Percentiles rank a stretch among this genome's conserved stretches.
These are phyloP conservation scores for Heliothis virescens DNA, from an alignment of 1,140 invertebrate species.

Conservation along the genomic window DNA sequence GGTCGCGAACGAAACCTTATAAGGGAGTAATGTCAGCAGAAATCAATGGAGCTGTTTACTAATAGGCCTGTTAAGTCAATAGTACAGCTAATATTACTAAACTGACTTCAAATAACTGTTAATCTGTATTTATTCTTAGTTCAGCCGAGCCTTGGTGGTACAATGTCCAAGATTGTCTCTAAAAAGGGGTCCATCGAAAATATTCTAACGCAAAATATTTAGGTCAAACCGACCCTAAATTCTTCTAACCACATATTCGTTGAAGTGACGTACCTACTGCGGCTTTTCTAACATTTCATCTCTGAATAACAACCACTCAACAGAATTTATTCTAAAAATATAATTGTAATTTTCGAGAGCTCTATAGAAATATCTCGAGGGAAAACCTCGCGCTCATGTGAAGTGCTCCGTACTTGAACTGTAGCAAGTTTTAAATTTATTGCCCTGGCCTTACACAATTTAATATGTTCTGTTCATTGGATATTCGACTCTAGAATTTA, in stretches of 20 bases:
- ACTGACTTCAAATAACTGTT: neutral
- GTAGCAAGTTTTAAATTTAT: conserved; percentile 43
- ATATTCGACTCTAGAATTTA: conserved; percentile 21
- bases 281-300: conserved; percentile 5
- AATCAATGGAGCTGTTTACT: conserved; percentile 54
- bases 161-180: neutral
- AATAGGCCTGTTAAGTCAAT: conserved; percentile 28
- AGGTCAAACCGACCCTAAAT: neutral
- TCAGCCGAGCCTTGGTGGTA: neutral
- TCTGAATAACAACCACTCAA: neutral
- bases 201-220: conserved; percentile 10
- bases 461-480: conserved; percentile 23
- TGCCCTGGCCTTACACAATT: conserved; percentile 26
- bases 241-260: neutral
- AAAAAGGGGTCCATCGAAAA: neutral
- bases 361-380: conserved; percentile 30
- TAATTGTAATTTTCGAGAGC: conserved; percentile 38
- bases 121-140: neutral
- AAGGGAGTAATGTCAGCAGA: conserved; percentile 60
- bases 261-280: neutral
- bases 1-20: conserved; percentile 59
- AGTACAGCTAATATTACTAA: conserved; percentile 6
- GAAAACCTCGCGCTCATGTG: conserved; percentile 25
- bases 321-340: conserved; percentile 22
- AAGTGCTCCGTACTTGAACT: conserved; percentile 30